phyloP scores from a whole-genome alignment of 1,140 invertebrate species.

The Laupala kohalensis region DNA sequence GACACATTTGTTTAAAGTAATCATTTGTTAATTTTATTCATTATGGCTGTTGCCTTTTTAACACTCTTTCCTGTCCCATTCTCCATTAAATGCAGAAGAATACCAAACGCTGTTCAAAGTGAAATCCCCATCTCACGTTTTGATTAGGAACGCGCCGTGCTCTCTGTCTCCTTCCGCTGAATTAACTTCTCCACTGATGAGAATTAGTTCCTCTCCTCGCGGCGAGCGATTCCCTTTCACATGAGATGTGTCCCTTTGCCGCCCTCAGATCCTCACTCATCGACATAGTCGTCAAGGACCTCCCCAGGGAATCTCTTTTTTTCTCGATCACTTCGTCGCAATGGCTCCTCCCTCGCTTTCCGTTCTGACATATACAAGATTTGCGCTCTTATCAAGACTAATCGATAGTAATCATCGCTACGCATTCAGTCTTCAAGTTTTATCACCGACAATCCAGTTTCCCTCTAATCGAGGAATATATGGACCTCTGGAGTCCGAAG shows the following conservation, averaged over 20 bases:
- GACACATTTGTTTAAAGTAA: too few relatives aligned
- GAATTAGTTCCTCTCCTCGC: not conserved
- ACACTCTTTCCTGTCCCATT: too few relatives aligned
- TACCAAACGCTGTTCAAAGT: too few relatives aligned
- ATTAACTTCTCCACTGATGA: not conserved
- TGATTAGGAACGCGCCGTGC: not conserved
- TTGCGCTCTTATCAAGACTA: not conserved
- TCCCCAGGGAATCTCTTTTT: not conserved
- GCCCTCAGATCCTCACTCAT: not conserved
- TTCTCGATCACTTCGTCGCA: not conserved
- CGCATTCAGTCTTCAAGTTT: not conserved
- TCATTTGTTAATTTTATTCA: too few relatives aligned
- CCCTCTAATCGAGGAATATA: not conserved
- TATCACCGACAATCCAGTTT: not conserved
- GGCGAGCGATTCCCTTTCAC: not conserved
- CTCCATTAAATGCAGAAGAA: too few relatives aligned
- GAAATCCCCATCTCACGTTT: too few relatives aligned
- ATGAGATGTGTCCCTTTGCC: not conserved
- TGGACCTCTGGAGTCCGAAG: too few relatives aligned
- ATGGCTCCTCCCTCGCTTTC: not conserved
- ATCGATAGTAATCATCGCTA: not conserved
- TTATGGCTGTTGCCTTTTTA: too few relatives aligned
- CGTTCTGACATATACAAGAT: not conserved
- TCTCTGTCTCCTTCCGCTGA: not conserved
- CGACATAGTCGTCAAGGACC: too few relatives aligned